These are phyloP conservation scores for Cydia pomonella DNA, from an alignment of 1,140 invertebrate species.

Conservation along the genomic window DNA sequence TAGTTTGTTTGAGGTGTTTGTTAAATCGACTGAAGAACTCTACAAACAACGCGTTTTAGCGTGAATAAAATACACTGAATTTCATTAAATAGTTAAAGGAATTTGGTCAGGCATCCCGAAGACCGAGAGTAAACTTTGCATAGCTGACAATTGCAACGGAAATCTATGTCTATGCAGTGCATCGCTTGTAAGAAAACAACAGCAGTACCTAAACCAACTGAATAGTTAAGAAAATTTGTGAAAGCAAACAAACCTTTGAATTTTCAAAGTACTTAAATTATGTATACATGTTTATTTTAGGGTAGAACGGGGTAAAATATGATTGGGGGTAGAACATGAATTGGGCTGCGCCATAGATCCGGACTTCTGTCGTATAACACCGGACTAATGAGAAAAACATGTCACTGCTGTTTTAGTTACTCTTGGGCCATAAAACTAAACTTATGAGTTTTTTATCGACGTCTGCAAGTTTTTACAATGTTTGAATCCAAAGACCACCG, in stretches of 20 bases:
- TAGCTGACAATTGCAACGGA: background rate
- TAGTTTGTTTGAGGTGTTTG: constrained; percentile 38
- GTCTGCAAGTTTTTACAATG: too few species aligned
- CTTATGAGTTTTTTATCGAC: too few species aligned
- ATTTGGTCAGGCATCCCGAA: constrained; percentile 9
- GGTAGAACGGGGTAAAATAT: background rate
- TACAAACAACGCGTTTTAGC: constrained; percentile 12
- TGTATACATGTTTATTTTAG: too few species aligned
- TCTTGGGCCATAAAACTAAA: too few species aligned
- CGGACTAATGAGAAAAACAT: too few species aligned
- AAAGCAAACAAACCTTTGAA: background rate
- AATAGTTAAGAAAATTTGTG: background rate
- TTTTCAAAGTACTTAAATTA: background rate
- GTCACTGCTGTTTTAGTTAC: too few species aligned
- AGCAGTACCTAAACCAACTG: background rate
- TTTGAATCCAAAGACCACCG: too few species aligned
- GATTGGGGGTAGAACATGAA: background rate
- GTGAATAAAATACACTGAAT: constrained; percentile 25
- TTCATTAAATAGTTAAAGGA: constrained; percentile 9
- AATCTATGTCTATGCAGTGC: background rate
- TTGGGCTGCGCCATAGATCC: too few species aligned
- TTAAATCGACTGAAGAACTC: constrained; percentile 41
- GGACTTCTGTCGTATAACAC: too few species aligned
- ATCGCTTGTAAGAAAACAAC: background rate
- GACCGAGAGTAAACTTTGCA: constrained; percentile 4